Conservation (phyloP, 37 sponge, comb jelly and placozoan genomes). For the Lycopodina hypogea region DNA sequence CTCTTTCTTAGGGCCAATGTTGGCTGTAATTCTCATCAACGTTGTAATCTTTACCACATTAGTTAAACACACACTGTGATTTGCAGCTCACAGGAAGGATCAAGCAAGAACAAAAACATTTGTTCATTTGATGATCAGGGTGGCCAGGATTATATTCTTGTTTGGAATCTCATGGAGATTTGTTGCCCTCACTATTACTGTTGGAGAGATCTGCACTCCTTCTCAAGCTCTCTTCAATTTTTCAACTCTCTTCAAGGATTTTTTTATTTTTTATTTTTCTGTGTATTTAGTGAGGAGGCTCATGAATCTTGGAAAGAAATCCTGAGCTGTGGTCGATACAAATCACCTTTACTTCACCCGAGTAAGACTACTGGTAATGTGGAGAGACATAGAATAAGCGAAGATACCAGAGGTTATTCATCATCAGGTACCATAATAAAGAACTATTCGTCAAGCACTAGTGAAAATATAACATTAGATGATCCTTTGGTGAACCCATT, state of each 20-base stretch:
- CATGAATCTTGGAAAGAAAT: too few relatives aligned
- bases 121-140: slow-evolving; percentile 16
- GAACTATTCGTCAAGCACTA: too few relatives aligned
- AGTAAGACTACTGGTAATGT: not conserved
- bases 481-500: too few relatives aligned
- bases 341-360: slow-evolving; percentile 19
- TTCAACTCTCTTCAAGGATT: slow-evolving; percentile 31
- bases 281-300: slow-evolving; percentile 15
- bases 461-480: too few relatives aligned
- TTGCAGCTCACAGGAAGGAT: not conserved
- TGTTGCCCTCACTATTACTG: slow-evolving; percentile 19
- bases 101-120: not conserved
- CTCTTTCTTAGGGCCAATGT: slow-evolving; percentile 23
- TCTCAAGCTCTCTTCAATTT: too few relatives aligned
- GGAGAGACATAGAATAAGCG: too few relatives aligned
- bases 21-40: slow-evolving; percentile 6
- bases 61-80: slow-evolving; percentile 15
- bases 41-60: not conserved
- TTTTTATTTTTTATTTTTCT: slow-evolving; percentile 26
- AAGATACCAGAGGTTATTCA: too few relatives aligned
- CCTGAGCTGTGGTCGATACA: slow-evolving; percentile 27
- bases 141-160: slow-evolving; percentile 24
- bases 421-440: too few relatives aligned
- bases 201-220: not conserved
- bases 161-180: slow-evolving; percentile 31